Evolutionary conservation across 2,113 vertebrate species (phyloP).

Genomic region (Laticauda colubrina): DNA sequence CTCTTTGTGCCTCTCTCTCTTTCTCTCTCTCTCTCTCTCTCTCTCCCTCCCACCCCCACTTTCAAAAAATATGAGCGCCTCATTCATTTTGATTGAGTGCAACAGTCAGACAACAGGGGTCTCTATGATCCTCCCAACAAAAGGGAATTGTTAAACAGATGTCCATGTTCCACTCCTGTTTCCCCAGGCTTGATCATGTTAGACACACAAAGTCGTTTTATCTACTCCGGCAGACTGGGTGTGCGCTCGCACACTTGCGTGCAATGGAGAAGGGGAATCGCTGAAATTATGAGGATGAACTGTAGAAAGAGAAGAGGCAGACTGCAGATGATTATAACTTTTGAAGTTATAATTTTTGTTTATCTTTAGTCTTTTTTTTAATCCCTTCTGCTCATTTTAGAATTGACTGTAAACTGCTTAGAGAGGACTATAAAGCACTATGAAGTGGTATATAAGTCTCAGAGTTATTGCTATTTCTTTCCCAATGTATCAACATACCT

Average conservation of each 20-base stretch:
- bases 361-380: conserved; percentile 60
- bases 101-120: conserved; percentile 60
- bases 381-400: conserved; percentile 64
- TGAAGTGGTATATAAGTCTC: no score
- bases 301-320: conserved; percentile 53
- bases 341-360: conserved; percentile 65
- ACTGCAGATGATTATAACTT: conserved; percentile 67
- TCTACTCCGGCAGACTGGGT: conserved; percentile 68
- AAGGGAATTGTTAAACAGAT: conserved; percentile 72
- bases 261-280: conserved; percentile 41
- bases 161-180: conserved; percentile 39
- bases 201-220: conserved; percentile 68
- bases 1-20: not conserved
- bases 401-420: conserved; percentile 45
- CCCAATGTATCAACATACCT: not conserved
- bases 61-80: conserved; percentile 40
- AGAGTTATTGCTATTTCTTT: conserved; percentile 10
- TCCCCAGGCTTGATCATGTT: conserved; percentile 48
- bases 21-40: not conserved
- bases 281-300: conserved; percentile 71
- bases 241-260: not conserved
- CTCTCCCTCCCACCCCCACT: not conserved
- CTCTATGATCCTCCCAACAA: conserved; percentile 65
- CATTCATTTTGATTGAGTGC: conserved; percentile 65
- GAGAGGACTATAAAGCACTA: no score